Conservation (phyloP, 2,113 vertebrate genomes). For the Psilopsiagon aymara region DNA sequence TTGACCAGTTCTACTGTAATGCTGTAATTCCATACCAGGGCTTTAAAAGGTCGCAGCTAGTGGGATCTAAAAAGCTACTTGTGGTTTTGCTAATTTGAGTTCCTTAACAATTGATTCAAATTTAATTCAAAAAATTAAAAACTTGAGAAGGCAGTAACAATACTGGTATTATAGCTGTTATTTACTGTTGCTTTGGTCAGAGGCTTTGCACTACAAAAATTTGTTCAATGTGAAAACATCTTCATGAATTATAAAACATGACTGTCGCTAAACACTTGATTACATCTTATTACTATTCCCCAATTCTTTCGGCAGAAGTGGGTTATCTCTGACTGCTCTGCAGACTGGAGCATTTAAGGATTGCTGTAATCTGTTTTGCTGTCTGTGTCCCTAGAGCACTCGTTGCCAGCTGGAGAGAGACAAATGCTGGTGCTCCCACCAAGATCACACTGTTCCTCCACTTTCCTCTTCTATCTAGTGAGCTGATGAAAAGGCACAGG, state of each 20-base stretch:
- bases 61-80: background rate
- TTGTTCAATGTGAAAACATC: background rate
- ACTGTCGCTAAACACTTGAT: background rate
- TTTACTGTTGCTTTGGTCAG: background rate
- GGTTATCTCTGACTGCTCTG: background rate
- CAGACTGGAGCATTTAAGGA: background rate
- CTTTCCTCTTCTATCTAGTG: background rate
- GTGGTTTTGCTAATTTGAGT: background rate
- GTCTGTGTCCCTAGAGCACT: background rate
- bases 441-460: background rate
- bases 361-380: background rate
- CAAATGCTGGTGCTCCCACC: background rate
- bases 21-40: background rate
- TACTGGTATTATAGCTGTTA: background rate
- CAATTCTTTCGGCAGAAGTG: background rate
- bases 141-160: background rate
- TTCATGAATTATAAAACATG: background rate
- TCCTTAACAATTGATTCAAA: background rate
- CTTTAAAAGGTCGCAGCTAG: background rate
- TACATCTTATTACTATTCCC: background rate
- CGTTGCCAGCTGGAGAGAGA: background rate
- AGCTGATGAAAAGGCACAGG: background rate
- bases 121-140: background rate
- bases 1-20: background rate
- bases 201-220: background rate